Base-by-base conservation (phyloP, 2,888 invertebrate species). In the Campopleginae sp. region DNA sequence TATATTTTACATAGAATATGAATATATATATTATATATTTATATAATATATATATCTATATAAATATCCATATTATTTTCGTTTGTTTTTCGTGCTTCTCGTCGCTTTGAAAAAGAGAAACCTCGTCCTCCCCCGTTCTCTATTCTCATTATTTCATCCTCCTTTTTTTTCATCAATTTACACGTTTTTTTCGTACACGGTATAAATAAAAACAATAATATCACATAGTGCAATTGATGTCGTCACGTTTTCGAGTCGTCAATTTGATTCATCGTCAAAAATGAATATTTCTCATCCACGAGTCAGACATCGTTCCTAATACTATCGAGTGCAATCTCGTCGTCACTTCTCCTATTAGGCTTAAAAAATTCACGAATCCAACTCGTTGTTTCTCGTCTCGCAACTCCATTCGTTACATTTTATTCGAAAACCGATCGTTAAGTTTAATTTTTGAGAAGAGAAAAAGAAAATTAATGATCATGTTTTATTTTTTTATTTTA, bases 291-390 rank as follows among this genome's bases (percentile, higher is more conserved):
- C 38, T 48, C 44, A 31, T 72, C 38, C 12, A 54, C 33, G 61
- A 48, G 38, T 58, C 23, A 7, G n/a, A 54, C 46, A 5, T 48
- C 80, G 71, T 80, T 76, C 77, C 61, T 61, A 42, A 44, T 68
- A 46, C 44, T n/a, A 19, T 23, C 71, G 80, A 54, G 66, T 77
- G 58, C 72, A 61, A 80, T 77, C 77, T 84, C 83, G 83, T 63
- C 75, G 75, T 83, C 79, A 80, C 23, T 44, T 58, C 66, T 84
- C 80, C 76, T 84, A 84, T 77, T 87, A 83, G 86, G 80, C 85
- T 86, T 87, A 27, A 86, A 84, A 87, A 86, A 87, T 86, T 89
- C 87, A 86, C 84, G 86, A 90, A 88, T 88, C 90, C 89, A 90
- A 90, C 90, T 90, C 89, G 85, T 74, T 86, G 82, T 82, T 75